Base-by-base conservation (phyloP, 2,888 invertebrate genomes). In the Aelia acuminata region DNA sequence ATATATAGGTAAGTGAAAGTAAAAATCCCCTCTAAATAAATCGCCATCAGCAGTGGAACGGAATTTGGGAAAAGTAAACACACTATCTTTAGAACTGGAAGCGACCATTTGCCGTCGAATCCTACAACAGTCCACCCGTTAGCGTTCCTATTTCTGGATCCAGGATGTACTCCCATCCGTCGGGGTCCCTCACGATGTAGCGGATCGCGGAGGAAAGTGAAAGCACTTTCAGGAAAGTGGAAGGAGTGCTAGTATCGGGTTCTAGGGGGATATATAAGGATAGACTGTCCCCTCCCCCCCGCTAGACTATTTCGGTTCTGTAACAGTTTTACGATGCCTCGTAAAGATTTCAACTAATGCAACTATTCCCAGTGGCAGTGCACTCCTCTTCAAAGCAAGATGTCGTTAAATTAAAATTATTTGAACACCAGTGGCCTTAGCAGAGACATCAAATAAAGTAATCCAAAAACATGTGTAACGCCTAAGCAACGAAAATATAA, bases 51-150 rank as follows among this genome's bases (percentile, higher is more conserved):
- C 5, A 15, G 63, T 20, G 31, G 18, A 63, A 31, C 63, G 63
- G 63, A 63, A 63, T 63, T 63, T 31, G 63, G 63, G 63, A 63
- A 63, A 63, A 7, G 63, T 63, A 63, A 63, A 63, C 63, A 63
- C 5, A 31, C 63, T 63, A 63, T 63, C 31, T 63, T 15, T 63
- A 63, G 63, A 63, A 10, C 53, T 53, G 53, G 53, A 53, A 63
- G 31, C 31, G 31, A 31, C 63, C 63, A 63, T 31, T 31, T 15
- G 31, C 18, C 53, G 0, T 57, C 26, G 3, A 22, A 22, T 20
- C 50, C 5, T 50, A 50, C 50, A 50, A 22, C 22, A 50, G 50
- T 50, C 50, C 22, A 48, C 48, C 50, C 26, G n/a, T 26, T 57
- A 57, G 26, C 13, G 0, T 13, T 63, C 63, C 63, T 63, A 63